Percentiles rank a stretch among this genome's conserved stretches.
Conservation (phyloP, 2,888 invertebrate species). For the Venusia cambrica region DNA sequence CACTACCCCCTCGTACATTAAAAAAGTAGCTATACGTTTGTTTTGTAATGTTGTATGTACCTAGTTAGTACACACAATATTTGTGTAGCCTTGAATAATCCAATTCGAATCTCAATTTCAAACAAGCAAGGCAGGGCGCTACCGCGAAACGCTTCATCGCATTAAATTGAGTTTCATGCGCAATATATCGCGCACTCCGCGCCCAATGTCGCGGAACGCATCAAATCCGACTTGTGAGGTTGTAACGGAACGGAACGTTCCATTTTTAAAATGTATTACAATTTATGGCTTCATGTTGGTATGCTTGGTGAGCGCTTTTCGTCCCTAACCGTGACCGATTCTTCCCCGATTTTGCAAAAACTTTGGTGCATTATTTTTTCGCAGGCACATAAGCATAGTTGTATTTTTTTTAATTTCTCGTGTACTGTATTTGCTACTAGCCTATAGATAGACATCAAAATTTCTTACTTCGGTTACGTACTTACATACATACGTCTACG, state of each 20-base stretch:
- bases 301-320: constrained; percentile 47
- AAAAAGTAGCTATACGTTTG: no score
- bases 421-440: no score
- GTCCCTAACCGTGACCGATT: constrained; percentile 51
- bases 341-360: constrained; percentile 13
- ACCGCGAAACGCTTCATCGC: constrained; percentile 32
- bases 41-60: no score
- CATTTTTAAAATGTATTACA: constrained; percentile 63
- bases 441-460: no score
- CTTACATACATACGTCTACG: no score
- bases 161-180: constrained; percentile 64
- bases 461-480: no score
- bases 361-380: constrained; percentile 9
- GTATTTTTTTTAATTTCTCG: no score
- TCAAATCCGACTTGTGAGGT: constrained; percentile 48
- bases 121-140: constrained; percentile 7
- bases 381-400: no score
- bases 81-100: not conserved
- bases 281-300: constrained; percentile 61
- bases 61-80: not conserved
- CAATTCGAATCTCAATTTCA: constrained; percentile 18
- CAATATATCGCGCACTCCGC: constrained; percentile 60
- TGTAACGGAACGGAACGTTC: constrained; percentile 42
- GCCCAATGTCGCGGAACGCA: constrained; percentile 72
- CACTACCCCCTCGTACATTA: no score